phyloP scores from a whole-genome alignment of 2,113 vertebrate genomes.

The Salvator merianae region DNA sequence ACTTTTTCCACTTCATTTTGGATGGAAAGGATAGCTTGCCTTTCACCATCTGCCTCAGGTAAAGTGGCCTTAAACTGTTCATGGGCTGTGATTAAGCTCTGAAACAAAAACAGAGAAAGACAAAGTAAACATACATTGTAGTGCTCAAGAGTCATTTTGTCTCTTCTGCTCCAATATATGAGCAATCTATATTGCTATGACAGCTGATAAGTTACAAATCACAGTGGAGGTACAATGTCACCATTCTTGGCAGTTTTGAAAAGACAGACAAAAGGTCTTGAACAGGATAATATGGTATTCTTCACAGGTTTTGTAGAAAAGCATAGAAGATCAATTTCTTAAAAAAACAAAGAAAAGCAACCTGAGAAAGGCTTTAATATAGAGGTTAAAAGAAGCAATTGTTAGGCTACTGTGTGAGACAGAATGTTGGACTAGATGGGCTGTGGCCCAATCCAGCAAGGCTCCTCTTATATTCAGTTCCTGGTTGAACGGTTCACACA shows the following conservation, averaged over 20 bases:
- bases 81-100: conserved; percentile 94
- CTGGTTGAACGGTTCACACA: too few relatives aligned
- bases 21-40: conserved; percentile 94
- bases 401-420: too few relatives aligned
- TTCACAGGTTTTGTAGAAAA: neutral
- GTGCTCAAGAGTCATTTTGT: neutral
- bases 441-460: too few relatives aligned
- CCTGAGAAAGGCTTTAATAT: too few relatives aligned
- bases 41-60: conserved; percentile 89
- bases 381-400: neutral
- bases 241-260: neutral
- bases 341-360: neutral
- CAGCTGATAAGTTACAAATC: neutral
- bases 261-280: neutral
- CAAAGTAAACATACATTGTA: neutral
- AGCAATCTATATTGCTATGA: neutral
- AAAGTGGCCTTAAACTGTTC: conserved; percentile 91
- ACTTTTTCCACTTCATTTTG: conserved; percentile 97
- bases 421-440: too few relatives aligned
- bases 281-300: neutral
- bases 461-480: too few relatives aligned
- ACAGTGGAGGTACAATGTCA: neutral
- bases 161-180: neutral
- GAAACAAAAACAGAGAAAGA: conserved; percentile 50
- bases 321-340: neutral